A percentile compares a stretch with the other conserved stretches of the same genome.
Evolutionary conservation across 2,888 invertebrate species (phyloP).

Genomic region (Perizoma affinitatum): DNA sequence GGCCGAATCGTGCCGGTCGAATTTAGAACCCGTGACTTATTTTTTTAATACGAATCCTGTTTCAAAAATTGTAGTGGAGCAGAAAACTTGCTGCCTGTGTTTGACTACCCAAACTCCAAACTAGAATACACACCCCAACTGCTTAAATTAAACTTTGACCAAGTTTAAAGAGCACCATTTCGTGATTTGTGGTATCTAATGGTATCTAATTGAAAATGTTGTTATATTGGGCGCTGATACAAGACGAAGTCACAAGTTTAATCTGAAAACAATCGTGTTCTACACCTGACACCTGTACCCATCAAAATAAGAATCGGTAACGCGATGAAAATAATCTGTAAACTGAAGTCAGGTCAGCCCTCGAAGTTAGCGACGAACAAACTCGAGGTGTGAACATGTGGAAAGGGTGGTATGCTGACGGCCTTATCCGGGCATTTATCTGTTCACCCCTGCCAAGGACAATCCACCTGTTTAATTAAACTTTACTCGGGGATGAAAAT

Average conservation of each 20-base stretch:
- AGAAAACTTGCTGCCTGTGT: slow-evolving; percentile 10
- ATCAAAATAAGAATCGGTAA: too few relatives aligned
- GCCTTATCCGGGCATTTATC: slow-evolving; percentile 17
- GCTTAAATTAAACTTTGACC: slow-evolving; percentile 15
- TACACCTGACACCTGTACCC: too few relatives aligned
- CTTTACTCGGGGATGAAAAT: slow-evolving; percentile 12
- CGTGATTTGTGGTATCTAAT: too few relatives aligned
- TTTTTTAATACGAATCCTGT: too few relatives aligned
- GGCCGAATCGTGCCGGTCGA: not conserved
- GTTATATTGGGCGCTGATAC: too few relatives aligned
- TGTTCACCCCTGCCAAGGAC: slow-evolving; percentile 10
- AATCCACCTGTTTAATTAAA: slow-evolving; percentile 23
- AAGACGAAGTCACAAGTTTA: too few relatives aligned
- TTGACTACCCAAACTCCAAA: slow-evolving; percentile 15
- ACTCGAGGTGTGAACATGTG: slow-evolving; percentile 24
- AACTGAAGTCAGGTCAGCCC: slow-evolving; percentile 20
- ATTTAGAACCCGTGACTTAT: too few relatives aligned
- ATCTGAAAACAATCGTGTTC: too few relatives aligned
- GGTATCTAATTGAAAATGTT: too few relatives aligned
- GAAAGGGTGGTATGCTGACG: slow-evolving; percentile 14
- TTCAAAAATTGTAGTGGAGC: not conserved
- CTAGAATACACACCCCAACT: slow-evolving; percentile 7
- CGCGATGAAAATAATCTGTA: slow-evolving; percentile 23
- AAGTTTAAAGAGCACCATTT: too few relatives aligned
- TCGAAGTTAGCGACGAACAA: slow-evolving; percentile 21